Evolutionary conservation across 2,888 invertebrate genomes (phyloP).

Genomic region (Salpingus planirostris): DNA sequence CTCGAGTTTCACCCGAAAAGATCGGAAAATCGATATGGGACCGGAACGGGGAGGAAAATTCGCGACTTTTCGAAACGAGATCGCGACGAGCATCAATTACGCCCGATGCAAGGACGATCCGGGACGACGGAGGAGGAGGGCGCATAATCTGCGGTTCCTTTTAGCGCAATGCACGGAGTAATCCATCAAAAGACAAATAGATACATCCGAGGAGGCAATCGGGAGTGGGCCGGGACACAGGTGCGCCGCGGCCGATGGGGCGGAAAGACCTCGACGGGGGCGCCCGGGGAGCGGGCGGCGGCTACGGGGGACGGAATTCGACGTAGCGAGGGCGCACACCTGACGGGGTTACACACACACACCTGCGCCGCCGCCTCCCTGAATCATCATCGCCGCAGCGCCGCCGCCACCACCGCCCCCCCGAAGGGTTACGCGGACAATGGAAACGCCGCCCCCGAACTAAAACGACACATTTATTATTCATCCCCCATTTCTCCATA

Average conservation of each 20-base stretch:
- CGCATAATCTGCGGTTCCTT: slow-evolving; percentile 5
- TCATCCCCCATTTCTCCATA: no score
- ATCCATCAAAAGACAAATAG: slow-evolving; percentile 22
- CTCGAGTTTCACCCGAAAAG: no score
- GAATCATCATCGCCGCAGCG: slow-evolving; percentile 10
- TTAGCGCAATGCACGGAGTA: slow-evolving; percentile 7
- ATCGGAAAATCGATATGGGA: no score
- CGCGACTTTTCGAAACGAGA: no score
- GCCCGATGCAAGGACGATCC: no score
- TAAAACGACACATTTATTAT: no score
- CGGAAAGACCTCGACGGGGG: slow-evolving; percentile 8
- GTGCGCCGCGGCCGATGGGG: slow-evolving; percentile 15
- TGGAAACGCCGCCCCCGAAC: no score
- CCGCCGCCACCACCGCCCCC: no score
- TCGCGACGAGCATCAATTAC: no score
- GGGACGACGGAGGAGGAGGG: no score
- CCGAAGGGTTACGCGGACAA: no score
- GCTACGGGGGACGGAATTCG: slow-evolving; percentile 2
- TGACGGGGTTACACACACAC: slow-evolving; percentile 15
- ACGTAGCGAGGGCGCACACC: slow-evolving; percentile 12
- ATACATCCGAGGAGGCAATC: slow-evolving; percentile 12
- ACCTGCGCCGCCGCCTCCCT: slow-evolving; percentile 10
- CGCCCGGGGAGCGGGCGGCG: slow-evolving; percentile 2
- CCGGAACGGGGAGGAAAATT: no score
- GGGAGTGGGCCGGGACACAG: slow-evolving; percentile 13